Percentiles rank a stretch among this genome's conserved stretches.
phyloP scores from a whole-genome alignment of 2,888 invertebrate genomes.

The Magallana nippona region DNA sequence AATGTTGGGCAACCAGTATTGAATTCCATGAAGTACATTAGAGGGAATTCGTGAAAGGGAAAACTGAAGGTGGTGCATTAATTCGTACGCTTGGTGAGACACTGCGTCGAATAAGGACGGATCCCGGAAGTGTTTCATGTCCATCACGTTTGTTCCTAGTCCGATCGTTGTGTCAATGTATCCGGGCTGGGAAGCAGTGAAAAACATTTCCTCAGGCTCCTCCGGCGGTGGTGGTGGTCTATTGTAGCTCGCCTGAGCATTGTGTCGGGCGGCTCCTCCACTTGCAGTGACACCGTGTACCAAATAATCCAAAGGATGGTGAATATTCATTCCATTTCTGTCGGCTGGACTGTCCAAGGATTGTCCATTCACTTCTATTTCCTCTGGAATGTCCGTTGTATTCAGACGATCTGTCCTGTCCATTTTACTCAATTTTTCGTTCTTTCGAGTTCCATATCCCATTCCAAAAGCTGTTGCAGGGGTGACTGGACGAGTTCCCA shows the following conservation, averaged over 20 bases:
- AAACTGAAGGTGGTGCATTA: background rate
- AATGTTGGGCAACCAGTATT: conserved; percentile 3
- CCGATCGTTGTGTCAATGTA: conserved; percentile 16
- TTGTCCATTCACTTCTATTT: conserved; percentile 50
- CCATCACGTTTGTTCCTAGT: conserved; percentile 9
- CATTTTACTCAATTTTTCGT: conserved; percentile 26
- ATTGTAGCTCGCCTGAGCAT: background rate
- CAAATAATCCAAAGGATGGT: conserved; percentile 17
- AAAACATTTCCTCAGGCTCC: conserved; percentile 4
- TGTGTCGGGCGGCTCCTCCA: background rate
- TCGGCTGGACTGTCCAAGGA: conserved; percentile 41
- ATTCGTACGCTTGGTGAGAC: conserved; percentile 4
- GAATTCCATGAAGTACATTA: background rate
- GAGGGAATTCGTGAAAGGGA: background rate
- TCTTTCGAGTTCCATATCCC: conserved; percentile 1
- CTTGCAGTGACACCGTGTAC: background rate
- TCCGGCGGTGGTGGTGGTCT: background rate
- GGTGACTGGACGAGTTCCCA: conserved; percentile 32
- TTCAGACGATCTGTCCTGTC: conserved; percentile 39
- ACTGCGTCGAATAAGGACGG: background rate
- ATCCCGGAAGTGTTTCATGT: conserved; percentile 1
- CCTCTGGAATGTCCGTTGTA: conserved; percentile 49
- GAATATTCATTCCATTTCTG: conserved; percentile 23
- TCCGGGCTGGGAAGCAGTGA: background rate
- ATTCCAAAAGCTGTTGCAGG: background rate